These are phyloP conservation scores for Megaceryle maxima DNA, from an alignment of 2,113 vertebrate species.

Conservation along the genomic window DNA sequence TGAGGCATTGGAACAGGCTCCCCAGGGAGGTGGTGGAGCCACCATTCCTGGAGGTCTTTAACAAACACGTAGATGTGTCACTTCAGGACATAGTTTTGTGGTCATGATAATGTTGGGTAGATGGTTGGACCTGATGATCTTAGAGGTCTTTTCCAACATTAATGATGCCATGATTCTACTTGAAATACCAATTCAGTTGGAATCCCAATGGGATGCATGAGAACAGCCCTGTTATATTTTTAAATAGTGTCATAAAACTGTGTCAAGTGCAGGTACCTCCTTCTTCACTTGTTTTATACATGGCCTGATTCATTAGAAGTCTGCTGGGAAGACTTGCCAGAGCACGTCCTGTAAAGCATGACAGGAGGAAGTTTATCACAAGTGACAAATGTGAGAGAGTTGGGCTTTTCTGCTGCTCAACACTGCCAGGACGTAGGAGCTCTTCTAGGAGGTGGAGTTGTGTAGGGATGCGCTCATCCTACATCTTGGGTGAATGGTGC, in stretches of 20 bases:
- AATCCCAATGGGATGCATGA: neutral
- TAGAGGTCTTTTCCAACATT: too few relatives aligned
- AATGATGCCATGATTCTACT: neutral
- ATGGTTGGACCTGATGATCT: too few relatives aligned
- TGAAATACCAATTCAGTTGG: neutral
- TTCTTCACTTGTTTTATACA: neutral
- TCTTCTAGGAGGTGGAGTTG: neutral
- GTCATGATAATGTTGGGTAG: too few relatives aligned
- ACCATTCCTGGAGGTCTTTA: too few relatives aligned
- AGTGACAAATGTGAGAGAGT: neutral
- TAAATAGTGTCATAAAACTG: neutral
- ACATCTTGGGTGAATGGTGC: neutral
- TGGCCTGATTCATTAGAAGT: neutral
- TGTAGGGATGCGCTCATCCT: neutral
- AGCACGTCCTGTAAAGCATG: neutral
- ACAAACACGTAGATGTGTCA: too few relatives aligned
- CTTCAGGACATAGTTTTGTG: too few relatives aligned
- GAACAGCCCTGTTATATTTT: neutral
- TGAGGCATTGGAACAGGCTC: too few relatives aligned
- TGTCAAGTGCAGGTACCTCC: neutral
- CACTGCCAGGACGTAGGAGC: neutral
- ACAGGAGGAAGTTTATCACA: neutral
- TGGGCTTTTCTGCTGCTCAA: neutral
- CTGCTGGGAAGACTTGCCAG: neutral
- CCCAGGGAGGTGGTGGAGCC: too few relatives aligned